Conservation (phyloP, 2,888 invertebrate genomes). For the Cheilosia urbana region DNA sequence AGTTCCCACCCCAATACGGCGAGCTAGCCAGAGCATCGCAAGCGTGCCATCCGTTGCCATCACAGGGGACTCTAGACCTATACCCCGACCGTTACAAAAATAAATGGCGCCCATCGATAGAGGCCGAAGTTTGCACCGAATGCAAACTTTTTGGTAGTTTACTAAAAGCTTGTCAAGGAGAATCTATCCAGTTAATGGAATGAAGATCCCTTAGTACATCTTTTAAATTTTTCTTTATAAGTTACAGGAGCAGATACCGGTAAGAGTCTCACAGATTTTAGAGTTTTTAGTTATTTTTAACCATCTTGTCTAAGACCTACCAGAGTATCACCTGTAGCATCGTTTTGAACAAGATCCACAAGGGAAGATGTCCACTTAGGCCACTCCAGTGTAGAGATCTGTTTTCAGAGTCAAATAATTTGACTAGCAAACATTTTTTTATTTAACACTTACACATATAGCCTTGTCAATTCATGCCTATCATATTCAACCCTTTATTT, state of each 20-base stretch:
- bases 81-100: not conserved
- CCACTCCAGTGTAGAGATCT: not conserved
- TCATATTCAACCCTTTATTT: not conserved
- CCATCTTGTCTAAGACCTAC: not conserved
- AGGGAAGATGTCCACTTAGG: not conserved
- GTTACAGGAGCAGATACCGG: not conserved
- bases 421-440: not conserved
- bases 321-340: not conserved
- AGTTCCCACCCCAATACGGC: too few relatives aligned
- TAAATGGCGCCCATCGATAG: conserved; percentile 1
- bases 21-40: too few relatives aligned
- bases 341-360: not conserved
- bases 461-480: not conserved
- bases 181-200: not conserved
- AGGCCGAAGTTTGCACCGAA: not conserved
- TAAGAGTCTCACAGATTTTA: not conserved
- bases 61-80: too few relatives aligned
- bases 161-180: not conserved
- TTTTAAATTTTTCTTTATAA: not conserved
- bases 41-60: too few relatives aligned
- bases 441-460: not conserved
- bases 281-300: not conserved
- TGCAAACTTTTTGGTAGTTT: not conserved
- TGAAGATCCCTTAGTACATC: not conserved
- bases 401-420: not conserved